A percentile compares a stretch with the other conserved stretches of the same genome.
phyloP scores from a whole-genome alignment of 2,797 vertebrate genomes.

The Distichodus sexfasciatus region DNA sequence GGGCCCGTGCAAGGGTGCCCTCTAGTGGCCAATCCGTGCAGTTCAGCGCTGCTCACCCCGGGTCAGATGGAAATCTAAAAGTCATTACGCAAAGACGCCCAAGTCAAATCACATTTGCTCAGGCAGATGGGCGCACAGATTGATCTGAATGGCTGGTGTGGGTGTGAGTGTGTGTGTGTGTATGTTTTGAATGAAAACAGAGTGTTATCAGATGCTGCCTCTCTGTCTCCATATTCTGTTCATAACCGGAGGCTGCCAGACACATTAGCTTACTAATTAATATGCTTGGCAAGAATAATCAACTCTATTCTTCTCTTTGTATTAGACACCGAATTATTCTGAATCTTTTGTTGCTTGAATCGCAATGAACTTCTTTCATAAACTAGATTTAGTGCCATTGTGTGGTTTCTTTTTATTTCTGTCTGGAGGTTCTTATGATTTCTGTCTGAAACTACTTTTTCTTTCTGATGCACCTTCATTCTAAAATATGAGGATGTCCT shows the following conservation, averaged over 20 bases:
- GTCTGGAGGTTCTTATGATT: too few relatives aligned
- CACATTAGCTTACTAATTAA: not conserved
- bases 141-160: constrained; percentile 58
- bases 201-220: constrained; percentile 5
- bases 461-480: too few relatives aligned
- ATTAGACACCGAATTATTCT: not conserved
- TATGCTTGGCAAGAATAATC: not conserved
- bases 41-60: constrained; percentile 42
- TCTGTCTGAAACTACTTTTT: too few relatives aligned
- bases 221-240: constrained; percentile 1
- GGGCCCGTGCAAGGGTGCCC: constrained; percentile 53
- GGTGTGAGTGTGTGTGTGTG: constrained; percentile 45
- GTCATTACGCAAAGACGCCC: constrained; percentile 63
- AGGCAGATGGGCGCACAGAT: constrained; percentile 59
- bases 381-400: not conserved
- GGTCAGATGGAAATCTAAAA: constrained; percentile 62
- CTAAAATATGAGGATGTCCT: too few relatives aligned
- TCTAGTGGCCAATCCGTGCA: constrained; percentile 58
- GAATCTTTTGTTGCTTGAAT: not conserved
- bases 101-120: constrained; percentile 61
- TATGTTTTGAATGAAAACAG: constrained; percentile 43
- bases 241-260: not conserved
- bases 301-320: not conserved
- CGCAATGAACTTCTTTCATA: not conserved
- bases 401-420: too few relatives aligned